Percentiles rank a stretch among this genome's conserved stretches.
phyloP scores from a whole-genome alignment of 1,140 invertebrate species.

The Protaetia brevitarsis region DNA sequence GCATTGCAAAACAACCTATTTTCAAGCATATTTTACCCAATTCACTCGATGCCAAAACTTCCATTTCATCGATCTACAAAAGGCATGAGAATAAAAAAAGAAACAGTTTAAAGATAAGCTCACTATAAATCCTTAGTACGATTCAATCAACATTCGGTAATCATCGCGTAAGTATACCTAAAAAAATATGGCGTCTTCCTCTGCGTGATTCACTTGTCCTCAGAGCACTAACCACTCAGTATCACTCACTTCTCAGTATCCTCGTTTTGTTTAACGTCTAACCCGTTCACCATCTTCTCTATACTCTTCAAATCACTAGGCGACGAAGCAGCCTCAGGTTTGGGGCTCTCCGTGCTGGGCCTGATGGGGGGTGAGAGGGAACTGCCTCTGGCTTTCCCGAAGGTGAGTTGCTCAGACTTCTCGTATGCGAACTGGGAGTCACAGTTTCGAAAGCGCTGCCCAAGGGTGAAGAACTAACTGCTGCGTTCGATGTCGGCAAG shows the following conservation, averaged over 20 bases:
- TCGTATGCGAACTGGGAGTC: conserved; percentile 63
- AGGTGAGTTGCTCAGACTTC: conserved; percentile 68
- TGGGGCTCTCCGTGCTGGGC: conserved; percentile 48
- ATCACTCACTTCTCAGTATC: conserved; percentile 37
- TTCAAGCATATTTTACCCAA: too few relatives aligned
- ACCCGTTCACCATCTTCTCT: conserved; percentile 94
- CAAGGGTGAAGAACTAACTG: conserved; percentile 54
- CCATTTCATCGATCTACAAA: too few relatives aligned
- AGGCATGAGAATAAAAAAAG: too few relatives aligned
- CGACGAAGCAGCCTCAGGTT: conserved; percentile 47
- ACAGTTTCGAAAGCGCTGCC: conserved; percentile 83
- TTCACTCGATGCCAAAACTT: too few relatives aligned
- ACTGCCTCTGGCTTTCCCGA: conserved; percentile 48
- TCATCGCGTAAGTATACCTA: too few relatives aligned
- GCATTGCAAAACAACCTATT: too few relatives aligned
- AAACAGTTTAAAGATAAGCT: too few relatives aligned
- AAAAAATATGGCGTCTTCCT: too few relatives aligned
- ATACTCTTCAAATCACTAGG: conserved; percentile 88
- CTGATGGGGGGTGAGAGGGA: conserved; percentile 54
- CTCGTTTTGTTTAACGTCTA: conserved; percentile 67
- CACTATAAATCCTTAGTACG: too few relatives aligned
- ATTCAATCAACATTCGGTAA: too few relatives aligned
- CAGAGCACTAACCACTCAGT: conserved; percentile 2
- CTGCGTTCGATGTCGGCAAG: conserved; percentile 53
- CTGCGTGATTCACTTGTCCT: too few relatives aligned